Evolutionary conservation across 2,113 vertebrate genomes (phyloP).

Genomic region (Otus sunia): DNA sequence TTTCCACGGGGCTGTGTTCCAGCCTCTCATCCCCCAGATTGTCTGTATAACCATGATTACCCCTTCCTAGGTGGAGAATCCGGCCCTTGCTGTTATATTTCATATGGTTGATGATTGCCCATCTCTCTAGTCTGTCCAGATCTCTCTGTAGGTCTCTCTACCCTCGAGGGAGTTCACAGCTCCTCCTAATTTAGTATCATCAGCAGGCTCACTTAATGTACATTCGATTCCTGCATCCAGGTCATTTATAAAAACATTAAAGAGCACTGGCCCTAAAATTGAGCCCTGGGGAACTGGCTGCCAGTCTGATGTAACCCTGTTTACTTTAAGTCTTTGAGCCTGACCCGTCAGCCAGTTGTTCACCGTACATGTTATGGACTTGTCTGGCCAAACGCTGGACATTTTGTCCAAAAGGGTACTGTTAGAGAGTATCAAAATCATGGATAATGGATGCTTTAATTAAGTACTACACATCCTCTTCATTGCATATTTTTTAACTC

Average conservation of each 20-base stretch:
- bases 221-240: background rate
- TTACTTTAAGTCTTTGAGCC: background rate
- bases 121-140: background rate
- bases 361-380: fast-evolving
- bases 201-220: background rate
- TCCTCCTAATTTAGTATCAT: background rate
- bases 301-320: background rate
- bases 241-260: background rate
- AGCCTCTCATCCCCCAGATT: fast-evolving
- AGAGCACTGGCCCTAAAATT: background rate
- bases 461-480: background rate
- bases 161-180: fast-evolving
- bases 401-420: background rate
- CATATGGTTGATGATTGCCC: background rate
- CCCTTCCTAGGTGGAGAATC: background rate
- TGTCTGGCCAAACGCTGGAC: background rate
- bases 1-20: background rate
- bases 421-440: background rate
- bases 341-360: background rate
- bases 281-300: background rate
- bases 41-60: background rate
- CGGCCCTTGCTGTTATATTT: background rate
- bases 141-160: background rate
- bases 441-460: background rate
- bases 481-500: background rate